Base-by-base conservation (phyloP, 2,113 vertebrate genomes). In the Bolborhynchus lineola region DNA sequence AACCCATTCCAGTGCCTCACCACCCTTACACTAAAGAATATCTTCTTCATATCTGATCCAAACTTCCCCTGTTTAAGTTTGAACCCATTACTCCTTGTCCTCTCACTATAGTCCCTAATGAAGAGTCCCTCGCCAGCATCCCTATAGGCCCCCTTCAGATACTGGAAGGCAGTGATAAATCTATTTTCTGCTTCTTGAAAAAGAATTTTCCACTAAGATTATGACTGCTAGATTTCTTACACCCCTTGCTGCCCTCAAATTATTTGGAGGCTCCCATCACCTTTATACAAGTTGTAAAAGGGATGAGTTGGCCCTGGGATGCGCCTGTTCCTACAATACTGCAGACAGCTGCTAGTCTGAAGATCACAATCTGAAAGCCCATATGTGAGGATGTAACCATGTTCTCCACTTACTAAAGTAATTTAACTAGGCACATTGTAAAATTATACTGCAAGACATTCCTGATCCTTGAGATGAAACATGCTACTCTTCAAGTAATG, bases 401-500 rank as follows among this genome's bases (percentile, higher is more conserved):
- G 17, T 74, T 82, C 71, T 94, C 33, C 46, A 46, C 59, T 74
- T 80, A 63, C 39, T 78, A 71, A 72, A 88, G 74, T 82, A 44
- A 91, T 85, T 65, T 72, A 80, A 83, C 11, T 31, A 74, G 25
- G 23, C 71, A 80, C 67, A 17, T 31, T 59, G 79, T 95, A 76
- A 95, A 94, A 55, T 72, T 62, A 62, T 26, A 41, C 49, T 8
- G 77, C 53, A 57, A 87, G 19, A 53, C 67, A 90, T 55, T 69
- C 63, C 12, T 16, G 69, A 86, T 77, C 87, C 82, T 69, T 35
- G 75, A 88, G 92, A 70, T 93, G 82, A 94, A 95, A 88, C 68
- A 44, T 41, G 39, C 49, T 96, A 93, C 68, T 95, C 90, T 70
- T 94, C 82, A 93, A 94, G 93, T 90, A 90, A 53, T 46, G 17